Conservation (phyloP, 1,140 invertebrate genomes). For the Drepana arcuata region DNA sequence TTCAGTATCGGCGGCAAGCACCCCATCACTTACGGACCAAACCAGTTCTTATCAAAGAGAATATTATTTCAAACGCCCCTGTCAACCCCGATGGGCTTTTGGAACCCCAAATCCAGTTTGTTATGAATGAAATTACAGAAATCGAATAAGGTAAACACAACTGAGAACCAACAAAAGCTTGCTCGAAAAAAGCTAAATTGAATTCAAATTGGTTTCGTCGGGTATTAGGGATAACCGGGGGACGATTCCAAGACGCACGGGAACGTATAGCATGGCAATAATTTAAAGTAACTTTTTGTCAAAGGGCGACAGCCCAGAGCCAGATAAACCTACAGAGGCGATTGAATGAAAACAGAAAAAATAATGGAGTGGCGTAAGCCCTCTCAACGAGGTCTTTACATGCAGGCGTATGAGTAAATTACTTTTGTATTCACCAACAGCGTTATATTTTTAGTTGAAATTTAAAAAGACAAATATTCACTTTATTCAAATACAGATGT, state of each 20-base stretch:
- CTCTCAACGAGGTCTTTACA: too few species aligned
- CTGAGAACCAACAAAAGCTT: conserved; percentile 70
- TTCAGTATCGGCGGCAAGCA: conserved; percentile 35
- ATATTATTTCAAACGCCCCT: conserved; percentile 71
- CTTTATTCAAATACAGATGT: too few species aligned
- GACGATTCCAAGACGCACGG: conserved; percentile 49
- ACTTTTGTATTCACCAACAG: too few species aligned
- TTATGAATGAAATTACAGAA: conserved; percentile 72
- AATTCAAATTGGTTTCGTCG: conserved; percentile 71
- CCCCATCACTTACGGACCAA: conserved; percentile 53
- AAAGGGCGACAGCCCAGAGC: conserved; percentile 34
- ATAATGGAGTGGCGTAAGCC: conserved; percentile 7
- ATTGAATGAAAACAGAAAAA: conserved; percentile 41
- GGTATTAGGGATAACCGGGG: conserved; percentile 65
- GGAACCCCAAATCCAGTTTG: conserved; percentile 69
- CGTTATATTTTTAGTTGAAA: too few species aligned
- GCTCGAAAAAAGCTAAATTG: conserved; percentile 68
- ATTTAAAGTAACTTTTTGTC: conserved; percentile 61
- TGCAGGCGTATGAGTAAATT: too few species aligned
- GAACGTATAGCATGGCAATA: conserved; percentile 44
- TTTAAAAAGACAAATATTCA: too few species aligned
- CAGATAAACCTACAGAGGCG: conserved; percentile 37
- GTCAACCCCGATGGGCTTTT: conserved; percentile 62
- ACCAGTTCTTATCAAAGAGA: conserved; percentile 69
- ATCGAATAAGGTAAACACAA: conserved; percentile 72